Base-by-base conservation (phyloP, 2,797 vertebrate species). In the Pagetopsis macropterus region DNA sequence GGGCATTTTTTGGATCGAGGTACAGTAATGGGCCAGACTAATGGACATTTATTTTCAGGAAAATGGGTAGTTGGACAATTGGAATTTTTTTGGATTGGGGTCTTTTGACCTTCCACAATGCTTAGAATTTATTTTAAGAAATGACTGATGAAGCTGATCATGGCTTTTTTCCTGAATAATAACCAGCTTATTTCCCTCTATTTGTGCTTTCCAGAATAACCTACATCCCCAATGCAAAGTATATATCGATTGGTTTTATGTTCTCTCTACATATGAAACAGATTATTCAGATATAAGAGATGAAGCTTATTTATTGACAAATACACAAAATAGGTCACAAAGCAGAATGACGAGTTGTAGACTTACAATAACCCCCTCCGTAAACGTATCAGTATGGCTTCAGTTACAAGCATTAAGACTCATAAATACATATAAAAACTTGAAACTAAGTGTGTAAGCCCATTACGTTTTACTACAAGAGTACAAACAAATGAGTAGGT, bases 291-390 rank as follows among this genome's bases (percentile, higher is more conserved):
- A 50, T 10, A 4, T 21, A 73, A 75, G 86, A 85, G 80, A 84
- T 78, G 81, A 88, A 79, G 70, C 75, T 60, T 78, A 33, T 92
- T 93, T 91, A 92, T 90, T 92, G 86, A 89, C 89, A 92, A 85
- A 75, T 82, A 84, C 81, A 83, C 82, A 85, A 87, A 83, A 80
- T 61, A 71, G 50, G 75, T 81, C 72, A 88, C 37, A 78, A 89
- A 84, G 87, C 79, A 67, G 70, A 86, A 72, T 52, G 68, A 78
- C 56, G 68, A 70, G 61, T 65, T 79, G 70, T 27, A 78, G 72
- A 68, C 51, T 43, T 66, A 73, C 75, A 81, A 59, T 44, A 74
- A 82, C 46, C 65, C 81, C 68, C 67, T 65, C 16, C 14, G 88
- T 90, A 89, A 89, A 93, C 83, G 67, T 84, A 72, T 85, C 73